A percentile compares a stretch with the other conserved stretches of the same genome.
Conservation (phyloP, 2,888 invertebrate species). For the Megalurothrips usitatus region DNA sequence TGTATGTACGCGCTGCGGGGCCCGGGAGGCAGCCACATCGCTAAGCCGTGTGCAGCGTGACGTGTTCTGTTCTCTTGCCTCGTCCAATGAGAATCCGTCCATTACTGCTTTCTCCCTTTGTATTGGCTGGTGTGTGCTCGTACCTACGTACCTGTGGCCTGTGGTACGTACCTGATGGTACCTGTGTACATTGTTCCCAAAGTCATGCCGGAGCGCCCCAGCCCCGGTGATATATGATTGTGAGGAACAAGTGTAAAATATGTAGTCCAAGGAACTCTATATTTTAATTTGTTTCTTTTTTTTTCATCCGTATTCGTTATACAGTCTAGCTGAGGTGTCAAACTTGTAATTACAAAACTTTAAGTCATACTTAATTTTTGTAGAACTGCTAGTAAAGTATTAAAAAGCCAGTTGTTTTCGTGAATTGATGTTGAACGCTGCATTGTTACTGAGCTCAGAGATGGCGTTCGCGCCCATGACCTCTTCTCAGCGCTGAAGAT, state of each 20-base stretch:
- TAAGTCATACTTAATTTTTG: slow-evolving; percentile 25
- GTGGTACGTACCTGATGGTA: background rate
- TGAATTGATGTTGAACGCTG: background rate
- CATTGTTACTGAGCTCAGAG: background rate
- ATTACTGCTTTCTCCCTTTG: slow-evolving; percentile 11
- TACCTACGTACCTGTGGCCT: background rate
- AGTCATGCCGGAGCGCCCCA: background rate
- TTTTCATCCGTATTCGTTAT: background rate
- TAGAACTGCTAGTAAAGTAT: background rate
- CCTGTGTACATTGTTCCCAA: background rate
- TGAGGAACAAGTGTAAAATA: background rate
- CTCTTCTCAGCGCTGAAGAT: background rate
- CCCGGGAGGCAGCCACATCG: background rate
- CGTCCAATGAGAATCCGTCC: slow-evolving; percentile 4
- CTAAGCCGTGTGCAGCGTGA: background rate
- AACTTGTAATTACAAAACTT: background rate
- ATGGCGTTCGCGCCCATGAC: background rate
- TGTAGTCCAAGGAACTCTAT: slow-evolving; percentile 1
- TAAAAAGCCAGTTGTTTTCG: background rate
- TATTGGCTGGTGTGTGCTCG: background rate
- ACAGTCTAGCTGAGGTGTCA: background rate
- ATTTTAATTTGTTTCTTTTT: background rate
- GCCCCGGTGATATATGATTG: background rate
- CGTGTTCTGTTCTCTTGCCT: background rate
- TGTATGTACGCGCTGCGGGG: too few relatives aligned